These are phyloP conservation scores for Esox niger DNA, from an alignment of 2,113 vertebrate species.

Conservation along the genomic window DNA sequence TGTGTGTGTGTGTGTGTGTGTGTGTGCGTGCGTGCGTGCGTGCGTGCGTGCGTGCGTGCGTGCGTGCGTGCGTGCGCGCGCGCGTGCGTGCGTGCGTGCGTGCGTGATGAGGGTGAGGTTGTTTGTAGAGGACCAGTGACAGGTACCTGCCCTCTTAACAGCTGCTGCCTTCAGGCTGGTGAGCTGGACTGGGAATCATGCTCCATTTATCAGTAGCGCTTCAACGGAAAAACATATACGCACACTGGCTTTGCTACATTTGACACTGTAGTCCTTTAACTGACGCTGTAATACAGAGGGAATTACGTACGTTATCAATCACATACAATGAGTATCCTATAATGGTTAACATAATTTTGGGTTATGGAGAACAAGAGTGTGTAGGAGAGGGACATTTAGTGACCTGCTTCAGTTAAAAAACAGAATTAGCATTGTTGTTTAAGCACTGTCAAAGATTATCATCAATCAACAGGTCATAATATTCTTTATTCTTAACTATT, in stretches of 20 bases:
- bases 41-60: constrained; percentile 2
- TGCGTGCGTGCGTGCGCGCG: constrained; percentile 3
- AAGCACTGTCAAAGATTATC: background rate
- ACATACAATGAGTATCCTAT: no score
- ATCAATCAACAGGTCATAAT: background rate
- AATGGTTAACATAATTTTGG: no score
- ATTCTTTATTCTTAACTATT: background rate
- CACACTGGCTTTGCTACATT: background rate
- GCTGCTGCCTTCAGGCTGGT: constrained; percentile 43
- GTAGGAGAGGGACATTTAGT: background rate
- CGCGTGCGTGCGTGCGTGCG: constrained; percentile 2
- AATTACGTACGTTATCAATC: no score
- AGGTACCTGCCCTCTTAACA: constrained; percentile 31
- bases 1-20: no score
- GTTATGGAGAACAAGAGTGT: no score
- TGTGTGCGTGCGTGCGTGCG: constrained; percentile 3
- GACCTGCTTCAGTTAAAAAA: background rate
- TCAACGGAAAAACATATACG: background rate
- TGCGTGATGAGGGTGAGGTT: background rate
- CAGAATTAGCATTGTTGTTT: background rate
- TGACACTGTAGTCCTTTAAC: no score
- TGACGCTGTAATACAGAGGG: no score
- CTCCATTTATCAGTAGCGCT: constrained; percentile 12
- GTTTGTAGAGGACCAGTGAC: constrained; percentile 21
- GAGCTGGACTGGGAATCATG: background rate